Percentiles rank a stretch among this genome's conserved stretches.
Conservation (phyloP, 2,888 invertebrate species). For the Hyppa rectilinea region DNA sequence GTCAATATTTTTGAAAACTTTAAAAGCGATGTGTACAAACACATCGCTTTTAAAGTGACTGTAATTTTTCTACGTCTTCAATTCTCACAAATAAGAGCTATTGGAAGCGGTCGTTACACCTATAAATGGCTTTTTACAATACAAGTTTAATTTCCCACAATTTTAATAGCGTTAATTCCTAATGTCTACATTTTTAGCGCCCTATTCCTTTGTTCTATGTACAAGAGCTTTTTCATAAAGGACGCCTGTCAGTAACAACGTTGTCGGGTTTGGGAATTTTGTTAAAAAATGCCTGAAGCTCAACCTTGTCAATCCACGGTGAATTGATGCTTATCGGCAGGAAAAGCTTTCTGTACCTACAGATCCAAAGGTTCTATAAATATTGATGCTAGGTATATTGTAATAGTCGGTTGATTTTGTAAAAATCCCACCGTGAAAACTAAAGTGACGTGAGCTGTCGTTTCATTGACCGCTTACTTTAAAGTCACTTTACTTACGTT, state of each 20-base stretch:
- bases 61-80: not conserved
- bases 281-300: slow-evolving; percentile 24
- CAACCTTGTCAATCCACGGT: slow-evolving; percentile 21
- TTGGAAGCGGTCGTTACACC: not conserved
- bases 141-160: not conserved
- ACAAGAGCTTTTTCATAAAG: too few relatives aligned
- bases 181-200: too few relatives aligned
- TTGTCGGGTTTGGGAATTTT: slow-evolving; percentile 22
- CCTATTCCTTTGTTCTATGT: too few relatives aligned
- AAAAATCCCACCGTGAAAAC: too few relatives aligned
- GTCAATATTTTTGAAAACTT: not conserved
- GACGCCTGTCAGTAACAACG: slow-evolving; percentile 1
- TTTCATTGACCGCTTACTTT: too few relatives aligned
- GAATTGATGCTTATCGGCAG: not conserved
- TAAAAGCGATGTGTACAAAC: too few relatives aligned
- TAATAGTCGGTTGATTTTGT: too few relatives aligned
- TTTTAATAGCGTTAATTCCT: not conserved
- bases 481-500: too few relatives aligned
- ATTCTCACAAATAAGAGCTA: not conserved
- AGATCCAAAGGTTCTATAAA: not conserved
- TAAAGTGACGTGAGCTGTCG: too few relatives aligned
- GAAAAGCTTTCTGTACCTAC: slow-evolving; percentile 1
- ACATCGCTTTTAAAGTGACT: not conserved
- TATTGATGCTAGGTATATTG: not conserved
- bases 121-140: not conserved